Percentiles rank a stretch among this genome's conserved stretches.
Conservation (phyloP, 2,113 vertebrate genomes). For the Pangasianodon hypophthalmus region DNA sequence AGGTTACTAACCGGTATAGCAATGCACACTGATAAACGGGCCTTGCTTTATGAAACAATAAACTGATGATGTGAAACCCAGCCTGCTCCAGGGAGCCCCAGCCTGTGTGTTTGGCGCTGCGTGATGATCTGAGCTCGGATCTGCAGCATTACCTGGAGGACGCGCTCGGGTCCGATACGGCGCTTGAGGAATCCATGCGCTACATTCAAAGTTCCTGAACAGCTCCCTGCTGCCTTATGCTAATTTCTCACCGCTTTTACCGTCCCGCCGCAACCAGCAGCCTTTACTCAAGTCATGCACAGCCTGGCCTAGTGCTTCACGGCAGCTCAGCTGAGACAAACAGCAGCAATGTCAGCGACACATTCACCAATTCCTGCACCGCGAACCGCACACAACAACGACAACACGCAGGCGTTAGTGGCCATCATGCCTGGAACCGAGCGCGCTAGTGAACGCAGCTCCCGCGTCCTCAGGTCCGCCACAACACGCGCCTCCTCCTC, state of each 20-base stretch:
- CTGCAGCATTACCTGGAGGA: slow-evolving; percentile 40
- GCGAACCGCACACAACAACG: slow-evolving; percentile 57
- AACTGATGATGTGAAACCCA: background rate
- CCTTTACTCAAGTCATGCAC: slow-evolving; percentile 31
- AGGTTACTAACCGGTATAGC: background rate
- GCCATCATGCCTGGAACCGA: slow-evolving; percentile 28
- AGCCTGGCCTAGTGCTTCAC: slow-evolving; percentile 70
- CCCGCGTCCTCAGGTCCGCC: slow-evolving; percentile 39
- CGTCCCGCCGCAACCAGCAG: slow-evolving; percentile 55
- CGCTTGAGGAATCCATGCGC: slow-evolving; percentile 48
- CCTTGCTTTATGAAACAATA: background rate
- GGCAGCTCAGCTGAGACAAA: slow-evolving; percentile 44
- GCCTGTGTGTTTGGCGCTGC: background rate
- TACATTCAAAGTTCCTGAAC: slow-evolving; percentile 63
- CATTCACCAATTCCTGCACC: slow-evolving; percentile 60
- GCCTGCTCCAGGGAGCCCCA: background rate
- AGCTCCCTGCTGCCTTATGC: slow-evolving; percentile 59
- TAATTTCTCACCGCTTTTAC: slow-evolving; percentile 52
- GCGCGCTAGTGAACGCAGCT: slow-evolving; percentile 35
- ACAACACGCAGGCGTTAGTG: slow-evolving; percentile 46
- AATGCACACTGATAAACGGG: background rate
- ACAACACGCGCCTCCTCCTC: slow-evolving; percentile 30
- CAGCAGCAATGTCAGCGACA: slow-evolving; percentile 59
- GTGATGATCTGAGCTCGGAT: background rate
- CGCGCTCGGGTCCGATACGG: slow-evolving; percentile 43